Evolutionary conservation across 2,113 vertebrate species (phyloP), one percentile per base, ranked within the genome.

Genomic region (Elephas maximus): DNA sequence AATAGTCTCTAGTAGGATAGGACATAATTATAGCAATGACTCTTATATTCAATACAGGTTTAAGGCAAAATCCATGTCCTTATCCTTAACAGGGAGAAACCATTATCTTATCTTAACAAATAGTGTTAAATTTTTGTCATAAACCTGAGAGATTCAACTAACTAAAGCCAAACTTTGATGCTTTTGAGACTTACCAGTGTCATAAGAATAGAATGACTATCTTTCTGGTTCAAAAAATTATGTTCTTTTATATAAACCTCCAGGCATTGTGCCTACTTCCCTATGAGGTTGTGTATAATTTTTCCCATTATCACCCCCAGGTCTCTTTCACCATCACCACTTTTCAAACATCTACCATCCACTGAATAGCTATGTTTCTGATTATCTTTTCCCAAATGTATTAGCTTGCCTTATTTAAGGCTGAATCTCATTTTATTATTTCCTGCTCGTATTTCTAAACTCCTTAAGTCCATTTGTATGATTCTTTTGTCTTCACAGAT

Each of bases 401-500:
- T 98, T 95, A 97, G 93, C 53, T 96, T 98, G 77, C 91, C 86
- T 98, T 98, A 97, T 98, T 97, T 97, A 96, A 98, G 65, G 76
- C 96, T 95, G 96, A 97, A 98, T 94, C 60, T 97, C 96, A 91
- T 89, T 97, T 98, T 98, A 98, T 98, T 98, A 98, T 98, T 98
- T 98, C 97, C 95, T 98, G 93, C 96, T 91, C 78, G 0, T 91
- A 89, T 98, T 98, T 98, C 94, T 97, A 86, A 97, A 87, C 96
- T 98, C 90, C 94, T 96, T 96, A 97, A 88, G 92, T 96, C 95
- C 89, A 71, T 97, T 93, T 97, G 96, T 97, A 92, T 93, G 83
- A 95, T 97, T 97, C 96, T 88, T 98, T 97, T 97, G 89, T 98
- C 98, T 95, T 97, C 85, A 93, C 94, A 98, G 96, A 97, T 98